Evolutionary conservation across 2,113 vertebrate species (phyloP), one percentile per base, ranked within the genome.

Genomic region (Zosterops lateralis): DNA sequence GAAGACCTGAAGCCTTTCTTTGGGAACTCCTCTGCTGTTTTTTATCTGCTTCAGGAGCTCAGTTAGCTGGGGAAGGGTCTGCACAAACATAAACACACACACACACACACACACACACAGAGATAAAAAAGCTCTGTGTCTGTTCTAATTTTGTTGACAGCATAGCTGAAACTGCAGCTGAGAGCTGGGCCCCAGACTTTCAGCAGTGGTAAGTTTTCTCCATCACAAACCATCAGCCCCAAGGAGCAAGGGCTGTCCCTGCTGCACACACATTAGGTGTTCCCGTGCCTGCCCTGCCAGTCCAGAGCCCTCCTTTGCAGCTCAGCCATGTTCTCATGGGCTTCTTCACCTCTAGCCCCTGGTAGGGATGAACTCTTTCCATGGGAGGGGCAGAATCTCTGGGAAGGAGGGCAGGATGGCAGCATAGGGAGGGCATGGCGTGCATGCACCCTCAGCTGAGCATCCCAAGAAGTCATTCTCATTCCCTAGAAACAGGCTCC

Each of bases 181-280:
- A 78, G 94, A 95, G 85, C 51, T 36, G 3, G 36, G 47, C 65
- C 82, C 71, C 4, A 36, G 76, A 74, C 82, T 96, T 97, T 95
- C 95, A 95, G 85, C 93, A 73, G 67, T 29, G 72, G 62, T 72
- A 61, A 87, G 88, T 84, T 87, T 67, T 93, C 89, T 89, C 92
- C 6, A 22, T 91, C 57, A 36, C 71, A 91, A 92, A 84, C 29
- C 64, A 21, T 28, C 92, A 92, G 50, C 32, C 78, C 53, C 19
- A 44, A 82, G 84, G 79, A 93, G 92, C 84, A 91, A 94, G 91
- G 48, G 14, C 65, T 8, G 5, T 71, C 64, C 64, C 45, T 6
- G 3, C 48, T 68, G 60, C 4, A 24, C 40, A 24, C 22, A 6
- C 6, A 4, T 8, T 6, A 10, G 25, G 20, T 54, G 29, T 74